Conservation (phyloP, 2,888 invertebrate species). For the Trissolcus japonicus region DNA sequence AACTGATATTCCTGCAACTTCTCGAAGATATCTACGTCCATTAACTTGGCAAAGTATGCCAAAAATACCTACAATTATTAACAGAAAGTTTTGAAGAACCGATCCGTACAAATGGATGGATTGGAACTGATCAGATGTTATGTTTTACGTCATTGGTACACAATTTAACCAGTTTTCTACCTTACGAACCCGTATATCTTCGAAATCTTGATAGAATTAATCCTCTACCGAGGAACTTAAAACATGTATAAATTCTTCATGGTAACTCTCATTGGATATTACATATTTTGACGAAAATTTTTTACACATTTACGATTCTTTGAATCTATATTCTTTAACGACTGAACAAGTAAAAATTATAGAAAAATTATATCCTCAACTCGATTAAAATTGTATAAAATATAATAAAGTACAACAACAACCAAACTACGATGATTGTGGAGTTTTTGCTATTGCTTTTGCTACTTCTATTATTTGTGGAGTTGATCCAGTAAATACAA, state of each 20-base stretch:
- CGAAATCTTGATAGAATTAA: slow-evolving; percentile 13
- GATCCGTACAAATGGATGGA: too few relatives aligned
- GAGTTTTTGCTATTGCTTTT: slow-evolving; percentile 17
- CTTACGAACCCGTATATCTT: slow-evolving; percentile 15
- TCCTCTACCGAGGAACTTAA: neutral
- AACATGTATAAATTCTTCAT: slow-evolving; percentile 18
- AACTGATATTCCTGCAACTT: too few relatives aligned
- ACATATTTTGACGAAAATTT: neutral
- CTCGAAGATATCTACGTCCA: too few relatives aligned
- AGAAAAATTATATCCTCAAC: slow-evolving; percentile 8
- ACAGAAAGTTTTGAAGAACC: too few relatives aligned
- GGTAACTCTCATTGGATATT: slow-evolving; percentile 17
- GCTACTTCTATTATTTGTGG: slow-evolving; percentile 3
- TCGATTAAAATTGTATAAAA: slow-evolving; percentile 3
- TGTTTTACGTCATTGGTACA: neutral
- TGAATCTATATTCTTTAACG: neutral
- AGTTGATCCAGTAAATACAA: neutral
- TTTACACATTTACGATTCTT: slow-evolving; percentile 5
- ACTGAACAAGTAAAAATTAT: neutral
- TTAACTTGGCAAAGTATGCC: too few relatives aligned
- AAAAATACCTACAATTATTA: too few relatives aligned
- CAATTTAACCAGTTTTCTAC: slow-evolving; percentile 17
- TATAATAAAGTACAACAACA: slow-evolving; percentile 11
- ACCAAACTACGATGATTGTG: slow-evolving; percentile 7
- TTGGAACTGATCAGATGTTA: too few relatives aligned